Base-by-base conservation (phyloP, 2,113 vertebrate species). In the Pelmatolapia mariae region DNA sequence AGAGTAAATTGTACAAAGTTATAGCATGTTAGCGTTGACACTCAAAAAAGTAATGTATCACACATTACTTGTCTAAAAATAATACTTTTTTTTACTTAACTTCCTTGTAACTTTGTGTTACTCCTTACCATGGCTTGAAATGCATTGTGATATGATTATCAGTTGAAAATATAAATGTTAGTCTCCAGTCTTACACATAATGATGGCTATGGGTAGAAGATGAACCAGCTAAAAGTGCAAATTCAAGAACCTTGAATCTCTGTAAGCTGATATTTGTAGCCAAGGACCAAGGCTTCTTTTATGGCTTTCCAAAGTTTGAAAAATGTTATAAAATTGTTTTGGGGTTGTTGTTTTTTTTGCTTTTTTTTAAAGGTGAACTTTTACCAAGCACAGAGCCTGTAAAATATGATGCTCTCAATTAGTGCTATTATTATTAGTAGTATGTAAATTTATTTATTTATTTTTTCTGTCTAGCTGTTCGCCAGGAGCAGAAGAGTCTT, bases 401-500 rank as follows among this genome's bases (percentile, higher is more conserved):
- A 50, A 76, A 50, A 50, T 76, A 5, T 3, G 40, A 26, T 76
- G 3, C 43, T 29, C 6, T 50, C 16, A 3, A 11, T 76, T 5
- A 47, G 24, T 26, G 22, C 6, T 29, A 11, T 76, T 76, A 29
- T 3, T 10, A 10, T 9, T 10, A 53, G n/a, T 54, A 22, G 5
- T 29, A 8, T 50, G 0, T 78, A 10, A 26, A 29, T 10, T 0
- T 36, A 2, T 3, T n/a, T n/a, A n/a, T n/a, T n/a, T n/a, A n/a
- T n/a, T 45, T 22, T 86, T 26, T 16, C n/a, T 61, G 36, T 81
- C 4, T 87, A 98, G 97, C 93, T 90, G 94, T 98, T 12, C 96
- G 96, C 82, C 97, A 97, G 87, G 96, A 97, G 86, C 97, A 97
- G 85, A 93, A 79, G 89, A 96, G 91, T 38, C 97, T 94, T 11